Conservation (phyloP, 2,888 invertebrate species). For the Dryadula phaetusa region DNA sequence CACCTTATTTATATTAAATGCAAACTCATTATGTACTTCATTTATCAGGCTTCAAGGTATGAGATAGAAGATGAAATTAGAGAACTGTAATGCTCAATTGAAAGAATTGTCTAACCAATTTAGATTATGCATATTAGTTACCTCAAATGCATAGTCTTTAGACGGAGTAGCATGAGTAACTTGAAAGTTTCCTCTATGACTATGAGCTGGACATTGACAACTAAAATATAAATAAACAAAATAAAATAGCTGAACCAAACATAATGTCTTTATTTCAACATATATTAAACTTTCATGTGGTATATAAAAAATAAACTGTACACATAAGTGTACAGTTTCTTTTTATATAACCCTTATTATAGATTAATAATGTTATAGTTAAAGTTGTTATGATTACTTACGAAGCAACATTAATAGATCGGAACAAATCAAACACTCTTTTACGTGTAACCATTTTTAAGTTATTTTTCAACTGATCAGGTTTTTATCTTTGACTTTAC, state of each 20-base stretch:
- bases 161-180: constrained; percentile 78
- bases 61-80: neutral
- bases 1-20: too few relatives aligned
- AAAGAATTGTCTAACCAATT: too few relatives aligned
- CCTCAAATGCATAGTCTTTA: constrained; percentile 93
- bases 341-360: neutral
- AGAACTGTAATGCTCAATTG: too few relatives aligned
- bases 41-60: too few relatives aligned
- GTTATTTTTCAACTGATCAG: neutral
- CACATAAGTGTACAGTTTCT: too few relatives aligned
- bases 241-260: neutral
- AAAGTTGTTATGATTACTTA: constrained; percentile 78
- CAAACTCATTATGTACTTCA: too few relatives aligned
- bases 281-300: too few relatives aligned
- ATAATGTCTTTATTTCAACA: neutral
- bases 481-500: neutral
- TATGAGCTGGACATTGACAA: constrained; percentile 91
- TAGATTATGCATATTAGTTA: constrained; percentile 54
- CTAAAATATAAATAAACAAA: constrained; percentile 67
- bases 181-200: constrained; percentile 82
- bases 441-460: constrained; percentile 77
- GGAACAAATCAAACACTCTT: constrained; percentile 86
- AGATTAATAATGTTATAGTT: neutral
- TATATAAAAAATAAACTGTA: too few relatives aligned
- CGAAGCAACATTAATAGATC: constrained; percentile 87